Conservation (phyloP, 2,113 vertebrate genomes). For the Tetrao urogallus region DNA sequence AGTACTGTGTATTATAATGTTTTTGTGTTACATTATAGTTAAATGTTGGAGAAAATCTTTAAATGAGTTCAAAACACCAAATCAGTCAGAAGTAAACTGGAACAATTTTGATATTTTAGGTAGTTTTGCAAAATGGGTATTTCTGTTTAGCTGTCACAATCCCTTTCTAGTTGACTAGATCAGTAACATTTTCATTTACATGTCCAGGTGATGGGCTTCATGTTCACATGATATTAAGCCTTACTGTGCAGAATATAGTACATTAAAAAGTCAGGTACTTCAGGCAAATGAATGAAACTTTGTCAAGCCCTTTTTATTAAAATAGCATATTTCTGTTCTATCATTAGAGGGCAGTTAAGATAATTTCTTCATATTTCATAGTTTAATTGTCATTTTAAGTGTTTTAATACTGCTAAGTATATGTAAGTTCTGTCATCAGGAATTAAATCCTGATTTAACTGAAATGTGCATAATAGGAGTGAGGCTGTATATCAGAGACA, state of each 20-base stretch:
- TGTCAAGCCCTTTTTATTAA: background rate
- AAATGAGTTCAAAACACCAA: background rate
- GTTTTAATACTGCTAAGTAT: background rate
- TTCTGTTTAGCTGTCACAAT: background rate
- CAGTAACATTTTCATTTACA: background rate
- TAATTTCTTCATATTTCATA: conserved; percentile 5
- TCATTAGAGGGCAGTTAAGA: background rate
- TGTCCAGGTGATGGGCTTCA: background rate
- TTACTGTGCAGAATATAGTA: background rate
- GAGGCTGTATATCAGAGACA: background rate
- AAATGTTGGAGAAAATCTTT: background rate
- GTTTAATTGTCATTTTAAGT: background rate
- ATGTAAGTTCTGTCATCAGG: background rate
- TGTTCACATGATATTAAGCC: background rate
- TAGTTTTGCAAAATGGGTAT: background rate
- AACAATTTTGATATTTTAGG: background rate
- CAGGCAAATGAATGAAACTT: background rate
- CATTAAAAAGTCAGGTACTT: background rate
- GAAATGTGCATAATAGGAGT: background rate
- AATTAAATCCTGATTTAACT: conserved; percentile 30
- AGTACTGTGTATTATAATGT: background rate
- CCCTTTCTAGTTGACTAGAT: background rate
- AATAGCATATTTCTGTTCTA: background rate
- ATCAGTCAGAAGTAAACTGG: background rate
- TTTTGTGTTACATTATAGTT: background rate